Evolutionary conservation across 2,797 vertebrate genomes (phyloP), one percentile per base, ranked within the genome.

Genomic region (Chelonia mydas): DNA sequence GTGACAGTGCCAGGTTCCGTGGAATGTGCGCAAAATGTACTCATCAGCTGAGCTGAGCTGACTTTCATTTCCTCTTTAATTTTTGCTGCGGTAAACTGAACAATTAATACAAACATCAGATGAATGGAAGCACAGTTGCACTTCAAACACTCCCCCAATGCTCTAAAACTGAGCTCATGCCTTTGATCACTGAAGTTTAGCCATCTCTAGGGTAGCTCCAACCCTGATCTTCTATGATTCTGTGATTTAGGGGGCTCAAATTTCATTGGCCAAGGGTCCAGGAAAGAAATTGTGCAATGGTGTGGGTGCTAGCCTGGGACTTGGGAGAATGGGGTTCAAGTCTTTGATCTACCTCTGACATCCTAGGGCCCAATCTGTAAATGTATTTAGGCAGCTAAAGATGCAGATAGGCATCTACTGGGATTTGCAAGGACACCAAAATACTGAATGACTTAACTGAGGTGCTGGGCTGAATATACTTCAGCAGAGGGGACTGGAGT

Each of bases 111-210:
- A 72, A 78, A 7, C 1, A 77, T 51, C 16, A 3, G 3, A 93
- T 59, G 9, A 1, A 3, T 2, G 6, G 45, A 28, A 85, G 11
- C 2, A 33, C 37, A 77, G 81, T 85, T 4, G 15, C 41, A 3
- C 33, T 86, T 76, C 1, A 0, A 0, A 12, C 81, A 28, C 41
- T 33, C 27, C 31, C 76, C 21, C 79, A 47, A 15, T 10, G 3
- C 0, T 0, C 5, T 0, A 5, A 50, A 65, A 31, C 2, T 47
- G n/a, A 61, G 12, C 1, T 11, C 23, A 3, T 33, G 8, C 33
- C 80, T 93, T 27, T 49, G 16, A 10, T 33, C 3, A 1, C 47
- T n/a, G 68, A 54, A 41, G 31, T 11, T 5, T 13, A 9, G 17
- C 37, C 83, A 45, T 25, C 27, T 28, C 41, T 10, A 37, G 9